phyloP scores from a whole-genome alignment of 2,113 vertebrate species.

The Ginglymostoma cirratum region DNA sequence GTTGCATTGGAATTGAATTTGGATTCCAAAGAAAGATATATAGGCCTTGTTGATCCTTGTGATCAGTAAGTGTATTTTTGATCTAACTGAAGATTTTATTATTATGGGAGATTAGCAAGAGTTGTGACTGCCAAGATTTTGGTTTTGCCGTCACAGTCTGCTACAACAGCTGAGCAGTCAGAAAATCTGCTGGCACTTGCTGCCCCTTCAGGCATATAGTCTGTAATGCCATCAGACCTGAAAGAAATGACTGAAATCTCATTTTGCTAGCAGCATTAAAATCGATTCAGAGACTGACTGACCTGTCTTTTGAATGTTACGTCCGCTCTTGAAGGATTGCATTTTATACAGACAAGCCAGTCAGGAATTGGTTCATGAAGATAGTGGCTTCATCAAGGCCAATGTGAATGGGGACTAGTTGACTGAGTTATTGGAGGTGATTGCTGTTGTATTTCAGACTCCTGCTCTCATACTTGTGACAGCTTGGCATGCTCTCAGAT shows the following conservation, averaged over 20 bases:
- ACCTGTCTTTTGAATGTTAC: no score
- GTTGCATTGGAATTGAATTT: not conserved
- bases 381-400: not conserved
- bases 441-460: not conserved
- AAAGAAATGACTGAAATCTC: not conserved
- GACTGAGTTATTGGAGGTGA: not conserved
- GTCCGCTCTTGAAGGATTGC: not conserved
- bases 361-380: not conserved
- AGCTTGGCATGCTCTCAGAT: not conserved
- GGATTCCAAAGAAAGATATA: not conserved
- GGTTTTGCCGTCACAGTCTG: not conserved
- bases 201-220: not conserved
- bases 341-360: not conserved
- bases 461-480: not conserved
- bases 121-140: not conserved
- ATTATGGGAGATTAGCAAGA: no score
- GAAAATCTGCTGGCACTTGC: not conserved
- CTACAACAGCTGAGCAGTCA: not conserved
- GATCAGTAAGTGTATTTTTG: not conserved
- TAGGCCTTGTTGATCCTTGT: not conserved
- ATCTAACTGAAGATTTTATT: not conserved
- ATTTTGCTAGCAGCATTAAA: no score
- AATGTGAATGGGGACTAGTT: not conserved
- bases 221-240: not conserved
- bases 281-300: no score